Conservation (phyloP, 2,113 vertebrate species). For the Onychostruthus taczanowskii region DNA sequence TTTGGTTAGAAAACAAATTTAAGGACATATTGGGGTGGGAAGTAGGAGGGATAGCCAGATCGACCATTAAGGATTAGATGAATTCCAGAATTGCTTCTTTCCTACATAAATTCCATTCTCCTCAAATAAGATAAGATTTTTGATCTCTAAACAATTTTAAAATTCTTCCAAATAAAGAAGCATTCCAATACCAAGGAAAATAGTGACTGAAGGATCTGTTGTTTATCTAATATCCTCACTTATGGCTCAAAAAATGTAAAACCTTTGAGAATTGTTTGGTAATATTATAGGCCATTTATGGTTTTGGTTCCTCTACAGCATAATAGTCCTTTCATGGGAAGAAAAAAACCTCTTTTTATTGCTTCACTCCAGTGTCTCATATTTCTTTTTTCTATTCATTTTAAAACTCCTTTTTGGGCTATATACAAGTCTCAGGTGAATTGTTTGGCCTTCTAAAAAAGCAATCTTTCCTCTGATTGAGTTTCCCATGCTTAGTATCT, state of each 20-base stretch:
- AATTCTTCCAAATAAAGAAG: neutral
- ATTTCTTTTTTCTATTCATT: neutral
- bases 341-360: neutral
- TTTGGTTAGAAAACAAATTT: neutral
- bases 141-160: neutral
- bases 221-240: neutral
- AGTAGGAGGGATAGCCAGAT: neutral
- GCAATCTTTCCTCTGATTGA: neutral
- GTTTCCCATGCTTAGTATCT: neutral
- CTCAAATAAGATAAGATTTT: neutral
- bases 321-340: neutral
- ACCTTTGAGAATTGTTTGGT: neutral
- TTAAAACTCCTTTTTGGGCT: neutral
- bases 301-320: neutral
- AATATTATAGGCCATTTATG: neutral
- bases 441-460: neutral
- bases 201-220: neutral
- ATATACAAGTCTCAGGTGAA: neutral
- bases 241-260: neutral
- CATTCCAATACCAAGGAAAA: neutral
- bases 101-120: neutral
- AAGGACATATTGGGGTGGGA: neutral
- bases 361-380: neutral
- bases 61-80: accelerated
- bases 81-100: neutral